Conservation (phyloP, 2,113 vertebrate genomes). For the Oostethus manadensis region DNA sequence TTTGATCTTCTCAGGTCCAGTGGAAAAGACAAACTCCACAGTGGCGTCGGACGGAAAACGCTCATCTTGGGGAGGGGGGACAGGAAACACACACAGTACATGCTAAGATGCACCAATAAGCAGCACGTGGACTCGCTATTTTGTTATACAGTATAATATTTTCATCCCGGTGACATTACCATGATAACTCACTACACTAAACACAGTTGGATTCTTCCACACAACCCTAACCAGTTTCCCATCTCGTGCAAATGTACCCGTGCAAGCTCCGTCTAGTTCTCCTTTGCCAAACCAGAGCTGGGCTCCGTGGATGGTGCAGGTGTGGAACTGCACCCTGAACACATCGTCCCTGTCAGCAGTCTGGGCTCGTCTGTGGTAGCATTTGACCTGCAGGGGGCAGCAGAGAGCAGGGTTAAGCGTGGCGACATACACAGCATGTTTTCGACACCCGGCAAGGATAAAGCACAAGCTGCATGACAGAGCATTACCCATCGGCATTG, state of each 20-base stretch:
- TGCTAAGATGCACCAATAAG: not conserved
- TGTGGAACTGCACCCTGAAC: slow-evolving; percentile 89
- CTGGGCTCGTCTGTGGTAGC: slow-evolving; percentile 79
- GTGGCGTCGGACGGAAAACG: slow-evolving; percentile 83
- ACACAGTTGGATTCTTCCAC: too few relatives aligned
- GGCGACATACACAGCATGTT: too few relatives aligned
- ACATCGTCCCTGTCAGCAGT: slow-evolving; percentile 78
- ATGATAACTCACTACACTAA: not conserved
- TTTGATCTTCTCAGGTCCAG: slow-evolving; percentile 84
- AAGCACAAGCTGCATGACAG: not conserved
- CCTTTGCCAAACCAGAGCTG: slow-evolving; percentile 86
- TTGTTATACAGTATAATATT: too few relatives aligned
- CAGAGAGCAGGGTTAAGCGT: slow-evolving; percentile 11
- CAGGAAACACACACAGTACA: not conserved
- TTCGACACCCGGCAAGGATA: too few relatives aligned
- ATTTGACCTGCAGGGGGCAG: slow-evolving; percentile 79
- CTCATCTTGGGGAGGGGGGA: slow-evolving; percentile 69
- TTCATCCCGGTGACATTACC: too few relatives aligned
- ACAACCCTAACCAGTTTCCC: not conserved
- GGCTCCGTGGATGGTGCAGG: slow-evolving; percentile 83
- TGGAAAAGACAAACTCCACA: slow-evolving; percentile 88
- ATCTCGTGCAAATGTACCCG: slow-evolving; percentile 59
- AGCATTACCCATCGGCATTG: not conserved
- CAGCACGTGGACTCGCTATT: not conserved
- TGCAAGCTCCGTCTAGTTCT: slow-evolving; percentile 83